A percentile compares a stretch with the other conserved stretches of the same genome.
These are phyloP conservation scores for Hypothenemus hampei DNA, from an alignment of 1,140 invertebrate genomes.

Conservation along the genomic window DNA sequence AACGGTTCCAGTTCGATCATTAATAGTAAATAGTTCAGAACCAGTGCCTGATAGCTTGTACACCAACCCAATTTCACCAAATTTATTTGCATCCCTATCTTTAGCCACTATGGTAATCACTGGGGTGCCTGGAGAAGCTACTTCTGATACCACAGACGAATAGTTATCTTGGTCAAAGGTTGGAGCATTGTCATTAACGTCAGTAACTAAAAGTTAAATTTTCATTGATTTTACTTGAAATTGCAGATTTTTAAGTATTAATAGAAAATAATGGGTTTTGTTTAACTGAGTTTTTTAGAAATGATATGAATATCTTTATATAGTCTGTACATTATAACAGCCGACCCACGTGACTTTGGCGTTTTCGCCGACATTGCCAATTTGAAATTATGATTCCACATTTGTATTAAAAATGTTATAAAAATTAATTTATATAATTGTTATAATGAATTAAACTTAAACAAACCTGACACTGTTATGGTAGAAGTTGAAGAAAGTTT, in stretches of 20 bases:
- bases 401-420: too few species aligned
- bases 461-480: constrained; percentile 65
- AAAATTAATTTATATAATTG: too few species aligned
- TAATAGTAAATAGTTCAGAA: constrained; percentile 75
- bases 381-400: too few species aligned
- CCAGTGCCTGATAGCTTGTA: constrained; percentile 83
- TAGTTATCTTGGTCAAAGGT: constrained; percentile 71
- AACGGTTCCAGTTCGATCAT: constrained; percentile 74
- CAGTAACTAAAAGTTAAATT: constrained; percentile 57
- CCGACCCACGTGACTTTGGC: too few species aligned
- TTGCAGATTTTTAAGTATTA: too few species aligned
- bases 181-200: constrained; percentile 89
- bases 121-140: constrained; percentile 61
- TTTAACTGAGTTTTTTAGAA: too few species aligned
- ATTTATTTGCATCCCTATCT: constrained; percentile 79
- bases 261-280: too few species aligned
- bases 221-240: too few species aligned
- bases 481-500: constrained; percentile 80
- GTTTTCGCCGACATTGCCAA: too few species aligned
- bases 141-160: constrained; percentile 66
- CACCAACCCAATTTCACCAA: constrained; percentile 66
- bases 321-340: too few species aligned
- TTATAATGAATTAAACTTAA: too few species aligned
- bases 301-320: too few species aligned
- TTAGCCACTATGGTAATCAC: constrained; percentile 73